Percentiles rank a stretch among this genome's conserved stretches.
Conservation (phyloP, 2,797 vertebrate species). For the Thunnus albacares region DNA sequence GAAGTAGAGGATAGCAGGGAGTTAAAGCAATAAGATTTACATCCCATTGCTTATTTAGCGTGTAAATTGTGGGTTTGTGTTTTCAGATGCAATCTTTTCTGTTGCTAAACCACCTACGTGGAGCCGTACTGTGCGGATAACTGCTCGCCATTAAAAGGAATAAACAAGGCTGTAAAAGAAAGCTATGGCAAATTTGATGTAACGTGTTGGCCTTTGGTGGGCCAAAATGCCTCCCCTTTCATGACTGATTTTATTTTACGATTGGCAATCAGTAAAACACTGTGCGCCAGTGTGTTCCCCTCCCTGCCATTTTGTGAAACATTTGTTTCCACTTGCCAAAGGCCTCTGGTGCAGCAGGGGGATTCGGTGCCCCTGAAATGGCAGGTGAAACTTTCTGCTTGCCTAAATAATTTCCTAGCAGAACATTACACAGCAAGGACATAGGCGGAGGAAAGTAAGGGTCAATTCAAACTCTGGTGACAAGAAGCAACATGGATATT, state of each 20-base stretch:
- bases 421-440: slow-evolving; percentile 80
- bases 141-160: slow-evolving; percentile 81
- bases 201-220: slow-evolving; percentile 73
- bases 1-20: slow-evolving; percentile 74
- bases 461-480: slow-evolving; percentile 73
- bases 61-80: slow-evolving; percentile 73
- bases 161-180: slow-evolving; percentile 83
- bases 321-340: slow-evolving; percentile 87
- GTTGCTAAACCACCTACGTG: slow-evolving; percentile 81
- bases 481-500: slow-evolving; percentile 71
- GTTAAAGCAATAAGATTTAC: slow-evolving; percentile 71
- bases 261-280: slow-evolving; percentile 91
- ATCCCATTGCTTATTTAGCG: slow-evolving; percentile 64
- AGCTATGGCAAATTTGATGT: slow-evolving; percentile 75
- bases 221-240: slow-evolving; percentile 86
- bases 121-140: slow-evolving; percentile 83
- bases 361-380: slow-evolving; percentile 78
- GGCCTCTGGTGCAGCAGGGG: slow-evolving; percentile 83
- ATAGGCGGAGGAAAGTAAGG: slow-evolving; percentile 59
- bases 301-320: slow-evolving; percentile 87
- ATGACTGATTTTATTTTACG: slow-evolving; percentile 90
- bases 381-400: slow-evolving; percentile 86
- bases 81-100: slow-evolving; percentile 85
- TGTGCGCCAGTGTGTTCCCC: slow-evolving; percentile 87
- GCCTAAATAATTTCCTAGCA: slow-evolving; percentile 88